A percentile compares a stretch with the other conserved stretches of the same genome.
Conservation (phyloP, 2,113 vertebrate genomes). For the Cheirogaleus medius region DNA sequence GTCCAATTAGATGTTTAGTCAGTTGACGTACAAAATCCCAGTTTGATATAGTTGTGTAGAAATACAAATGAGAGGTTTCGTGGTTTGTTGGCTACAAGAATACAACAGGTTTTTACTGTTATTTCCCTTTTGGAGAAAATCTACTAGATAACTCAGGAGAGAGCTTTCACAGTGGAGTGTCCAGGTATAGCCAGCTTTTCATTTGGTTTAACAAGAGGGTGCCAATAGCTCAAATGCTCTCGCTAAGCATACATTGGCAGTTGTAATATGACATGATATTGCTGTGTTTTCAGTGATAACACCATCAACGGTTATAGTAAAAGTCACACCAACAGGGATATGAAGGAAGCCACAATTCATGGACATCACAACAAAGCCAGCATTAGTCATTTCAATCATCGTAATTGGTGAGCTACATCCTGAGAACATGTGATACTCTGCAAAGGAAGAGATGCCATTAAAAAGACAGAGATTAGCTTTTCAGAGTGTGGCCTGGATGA, state of each 20-base stretch:
- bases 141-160: neutral
- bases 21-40: neutral
- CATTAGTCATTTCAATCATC: neutral
- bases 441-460: constrained; percentile 32
- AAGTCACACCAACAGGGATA: neutral
- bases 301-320: neutral
- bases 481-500: neutral
- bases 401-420: neutral
- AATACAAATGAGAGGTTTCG: neutral
- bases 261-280: neutral
- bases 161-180: neutral
- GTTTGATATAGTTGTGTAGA: neutral
- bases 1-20: neutral
- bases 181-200: neutral
- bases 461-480: constrained; percentile 10
- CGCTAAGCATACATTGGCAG: neutral
- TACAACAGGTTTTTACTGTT: neutral
- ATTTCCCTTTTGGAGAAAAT: neutral
- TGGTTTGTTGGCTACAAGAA: neutral
- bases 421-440: constrained; percentile 53
- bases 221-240: neutral
- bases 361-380: neutral
- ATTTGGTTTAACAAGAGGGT: neutral
- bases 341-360: neutral
- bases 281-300: neutral